A percentile compares a stretch with the other conserved stretches of the same genome.
Conservation (phyloP, 2,113 vertebrate species). For the Physeter macrocephalus region DNA sequence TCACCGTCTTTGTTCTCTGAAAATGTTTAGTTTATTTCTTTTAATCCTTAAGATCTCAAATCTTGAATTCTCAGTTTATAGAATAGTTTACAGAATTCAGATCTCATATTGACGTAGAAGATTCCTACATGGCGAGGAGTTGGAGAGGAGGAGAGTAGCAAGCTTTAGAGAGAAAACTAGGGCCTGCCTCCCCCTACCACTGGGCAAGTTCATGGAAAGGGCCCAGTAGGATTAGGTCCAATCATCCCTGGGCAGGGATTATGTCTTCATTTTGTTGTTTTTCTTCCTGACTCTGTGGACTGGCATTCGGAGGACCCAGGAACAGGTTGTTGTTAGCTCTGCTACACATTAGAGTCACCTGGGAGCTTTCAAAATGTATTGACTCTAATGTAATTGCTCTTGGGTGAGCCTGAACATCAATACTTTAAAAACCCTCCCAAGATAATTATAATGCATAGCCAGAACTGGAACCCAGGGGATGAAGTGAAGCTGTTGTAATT, state of each 20-base stretch:
- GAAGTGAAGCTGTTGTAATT: not conserved
- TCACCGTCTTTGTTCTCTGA: not conserved
- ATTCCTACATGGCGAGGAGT: not conserved
- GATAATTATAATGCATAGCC: not conserved
- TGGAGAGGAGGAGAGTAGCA: not conserved
- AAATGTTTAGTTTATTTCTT: not conserved
- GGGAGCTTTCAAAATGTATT: not conserved
- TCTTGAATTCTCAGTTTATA: not conserved
- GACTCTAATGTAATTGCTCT: not conserved
- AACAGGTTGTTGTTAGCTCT: not conserved
- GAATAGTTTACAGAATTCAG: not conserved
- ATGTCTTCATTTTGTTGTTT: not conserved
- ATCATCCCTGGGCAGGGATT: rapidly evolving
- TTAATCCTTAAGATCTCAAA: not conserved
- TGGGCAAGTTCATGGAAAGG: too few relatives aligned
- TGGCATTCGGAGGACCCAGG: not conserved
- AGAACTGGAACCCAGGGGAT: not conserved
- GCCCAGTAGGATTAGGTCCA: too few relatives aligned
- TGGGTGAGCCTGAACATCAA: not conserved
- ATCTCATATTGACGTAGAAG: not conserved
- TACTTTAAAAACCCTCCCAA: not conserved
- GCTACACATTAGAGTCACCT: not conserved
- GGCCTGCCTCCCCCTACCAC: rapidly evolving
- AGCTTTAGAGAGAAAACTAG: not conserved
- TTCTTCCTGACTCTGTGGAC: not conserved